A percentile compares a stretch with the other conserved stretches of the same genome.
Evolutionary conservation across 2,888 invertebrate genomes (phyloP).

Genomic region (Andrena hattorfiana): DNA sequence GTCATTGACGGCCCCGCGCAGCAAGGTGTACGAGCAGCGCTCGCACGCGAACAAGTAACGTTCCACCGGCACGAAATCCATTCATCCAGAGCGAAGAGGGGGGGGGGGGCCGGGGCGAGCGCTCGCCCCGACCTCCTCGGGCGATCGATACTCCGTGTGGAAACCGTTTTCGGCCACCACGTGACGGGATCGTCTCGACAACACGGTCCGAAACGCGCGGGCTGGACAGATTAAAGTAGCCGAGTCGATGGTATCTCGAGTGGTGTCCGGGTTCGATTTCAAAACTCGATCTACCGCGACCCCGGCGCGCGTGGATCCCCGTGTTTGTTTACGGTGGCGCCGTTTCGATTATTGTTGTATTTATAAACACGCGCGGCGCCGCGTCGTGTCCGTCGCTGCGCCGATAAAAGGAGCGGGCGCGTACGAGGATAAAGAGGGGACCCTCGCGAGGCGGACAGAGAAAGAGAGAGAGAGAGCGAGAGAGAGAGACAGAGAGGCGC

Average conservation of each 20-base stretch:
- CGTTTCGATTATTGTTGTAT: constrained; percentile 58
- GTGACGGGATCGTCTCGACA: constrained; percentile 6
- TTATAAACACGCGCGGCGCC: constrained; percentile 54
- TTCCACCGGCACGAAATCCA: constrained; percentile 48
- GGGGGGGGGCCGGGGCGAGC: not conserved
- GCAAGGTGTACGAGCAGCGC: constrained; percentile 43
- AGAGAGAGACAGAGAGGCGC: constrained; percentile 28
- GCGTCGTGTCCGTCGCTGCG: constrained; percentile 26
- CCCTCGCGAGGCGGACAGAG: not conserved
- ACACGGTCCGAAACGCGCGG: not conserved
- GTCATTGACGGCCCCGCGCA: constrained; percentile 52
- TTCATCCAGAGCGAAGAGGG: constrained; percentile 15
- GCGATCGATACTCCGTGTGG: not conserved
- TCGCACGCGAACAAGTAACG: constrained; percentile 53
- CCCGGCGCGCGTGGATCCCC: not conserved
- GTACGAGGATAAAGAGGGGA: constrained; percentile 11
- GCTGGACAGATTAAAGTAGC: constrained; percentile 5
- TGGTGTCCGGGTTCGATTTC: constrained; percentile 32
- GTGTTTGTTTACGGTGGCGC: constrained; percentile 55
- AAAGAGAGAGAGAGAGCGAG: constrained; percentile 22
- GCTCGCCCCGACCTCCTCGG: not conserved
- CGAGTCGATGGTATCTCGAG: not conserved
- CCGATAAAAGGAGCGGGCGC: constrained; percentile 17
- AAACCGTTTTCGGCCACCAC: not conserved
- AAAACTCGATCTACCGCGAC: constrained; percentile 22